Base-by-base conservation (phyloP, 2,797 vertebrate genomes). In the Syncerus caffer region DNA sequence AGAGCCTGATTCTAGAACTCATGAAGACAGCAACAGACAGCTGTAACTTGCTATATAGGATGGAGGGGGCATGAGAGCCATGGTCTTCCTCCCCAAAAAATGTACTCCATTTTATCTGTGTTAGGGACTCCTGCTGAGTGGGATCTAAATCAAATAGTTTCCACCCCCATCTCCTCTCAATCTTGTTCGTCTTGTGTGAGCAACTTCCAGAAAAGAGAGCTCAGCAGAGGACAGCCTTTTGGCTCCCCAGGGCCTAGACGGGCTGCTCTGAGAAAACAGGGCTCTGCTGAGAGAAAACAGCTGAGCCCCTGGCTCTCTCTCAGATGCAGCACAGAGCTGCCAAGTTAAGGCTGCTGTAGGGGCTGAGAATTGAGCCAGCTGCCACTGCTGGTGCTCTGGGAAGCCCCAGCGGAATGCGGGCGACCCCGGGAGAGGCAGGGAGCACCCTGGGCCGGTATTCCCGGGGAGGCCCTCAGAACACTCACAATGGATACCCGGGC, bases 351-450 rank as follows among this genome's bases (percentile, higher is more conserved):
- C 62, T 93, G 50, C 60, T 15, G 14, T 67, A 95, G 79, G n/a
- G 27, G 58, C 42, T 74, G 84, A 45, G 84, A 57, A 86, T 58
- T 11, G 53, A 90, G 47, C 64, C 96, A 97, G 88, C 87, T 79
- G 85, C 76, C 31, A 60, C 17, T 82, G 42, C 57, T 34, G 11
- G 79, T 31, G 97, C 96, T 95, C 96, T 95, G 97, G 98, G 98
- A 98, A 98, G 98, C 97, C 98, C 98, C 98, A 98, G 97, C 50
- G 93, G 89, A 98, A 94, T 51, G 0, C 25, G 90, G 96, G 92
- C 47, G 74, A 82, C 95, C 29, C 95, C 4, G 31, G 23, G 91
- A 90, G 97, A 93, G 93, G 62, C 82, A 93, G 19, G 78, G 53
- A 96, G 60, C 85, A 90, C 50, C 58, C 64, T 64, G 57, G 50